A percentile compares a stretch with the other conserved stretches of the same genome.
These are phyloP conservation scores for Lochmaea capreae DNA, from an alignment of 2,888 invertebrate genomes.

Conservation along the genomic window DNA sequence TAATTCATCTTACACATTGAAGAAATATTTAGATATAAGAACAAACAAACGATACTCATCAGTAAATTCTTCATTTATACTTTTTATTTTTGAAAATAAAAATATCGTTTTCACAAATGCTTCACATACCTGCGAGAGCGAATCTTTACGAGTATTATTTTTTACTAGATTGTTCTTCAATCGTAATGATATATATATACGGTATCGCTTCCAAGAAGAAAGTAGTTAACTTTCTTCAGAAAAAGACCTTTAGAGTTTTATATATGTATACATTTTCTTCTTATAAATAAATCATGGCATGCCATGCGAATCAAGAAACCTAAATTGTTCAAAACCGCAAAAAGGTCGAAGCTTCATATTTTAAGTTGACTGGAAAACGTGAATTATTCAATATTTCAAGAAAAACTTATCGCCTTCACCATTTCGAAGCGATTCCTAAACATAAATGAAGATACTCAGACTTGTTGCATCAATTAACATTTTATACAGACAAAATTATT, in stretches of 20 bases:
- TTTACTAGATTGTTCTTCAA: slow-evolving; percentile 25
- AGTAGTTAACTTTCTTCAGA: slow-evolving; percentile 32
- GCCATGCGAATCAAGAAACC: slow-evolving; percentile 20
- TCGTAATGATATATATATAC: slow-evolving; percentile 25
- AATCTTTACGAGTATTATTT: slow-evolving; percentile 27
- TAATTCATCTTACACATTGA: background rate
- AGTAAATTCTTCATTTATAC: background rate
- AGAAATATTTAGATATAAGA: background rate
- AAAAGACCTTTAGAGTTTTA: slow-evolving; percentile 21
- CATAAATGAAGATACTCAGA: slow-evolving; percentile 9
- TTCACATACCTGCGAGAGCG: slow-evolving; percentile 5
- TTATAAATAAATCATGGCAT: slow-evolving; percentile 28
- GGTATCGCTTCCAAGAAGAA: slow-evolving; percentile 29
- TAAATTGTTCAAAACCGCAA: slow-evolving; percentile 24
- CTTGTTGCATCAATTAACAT: slow-evolving; percentile 17
- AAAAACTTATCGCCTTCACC: slow-evolving; percentile 12
- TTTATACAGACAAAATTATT: background rate
- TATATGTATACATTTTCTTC: slow-evolving; percentile 29
- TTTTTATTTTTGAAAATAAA: background rate
- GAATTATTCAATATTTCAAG: slow-evolving; percentile 26
- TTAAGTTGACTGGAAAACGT: slow-evolving; percentile 12
- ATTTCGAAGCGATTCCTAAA: slow-evolving; percentile 15
- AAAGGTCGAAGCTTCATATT: slow-evolving; percentile 6
- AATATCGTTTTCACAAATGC: slow-evolving; percentile 10
- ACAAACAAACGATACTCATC: background rate